phyloP scores from a whole-genome alignment of 2,113 vertebrate genomes.

The Gnathonemus longibarbis region DNA sequence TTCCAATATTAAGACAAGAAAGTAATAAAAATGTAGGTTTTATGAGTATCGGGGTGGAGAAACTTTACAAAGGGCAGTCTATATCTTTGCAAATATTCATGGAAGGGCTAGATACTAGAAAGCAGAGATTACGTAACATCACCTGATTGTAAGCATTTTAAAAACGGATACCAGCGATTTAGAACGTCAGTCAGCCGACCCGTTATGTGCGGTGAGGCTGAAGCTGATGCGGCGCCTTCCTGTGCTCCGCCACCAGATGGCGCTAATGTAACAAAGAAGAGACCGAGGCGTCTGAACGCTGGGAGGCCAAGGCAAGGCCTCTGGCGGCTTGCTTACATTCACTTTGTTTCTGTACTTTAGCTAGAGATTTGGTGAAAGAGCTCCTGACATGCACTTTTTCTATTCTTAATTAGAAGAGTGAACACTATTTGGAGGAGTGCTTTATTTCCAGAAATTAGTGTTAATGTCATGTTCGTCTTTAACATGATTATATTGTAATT shows the following conservation, averaged over 20 bases:
- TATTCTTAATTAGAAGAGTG: not conserved
- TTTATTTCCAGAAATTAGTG: not conserved
- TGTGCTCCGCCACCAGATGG: conserved; percentile 61
- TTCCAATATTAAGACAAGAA: not conserved
- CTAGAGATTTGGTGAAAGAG: not conserved
- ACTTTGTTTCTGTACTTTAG: not conserved
- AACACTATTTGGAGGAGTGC: not conserved
- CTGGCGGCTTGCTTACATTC: not conserved
- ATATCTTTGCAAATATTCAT: not conserved
- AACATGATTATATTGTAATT: not conserved
- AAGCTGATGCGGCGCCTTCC: not conserved
- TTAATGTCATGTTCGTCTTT: not conserved
- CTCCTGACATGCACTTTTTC: not conserved
- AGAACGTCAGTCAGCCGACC: not conserved
- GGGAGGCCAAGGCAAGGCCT: too few species aligned
- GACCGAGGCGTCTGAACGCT: not conserved
- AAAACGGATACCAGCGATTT: not conserved
- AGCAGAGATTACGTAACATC: not conserved
- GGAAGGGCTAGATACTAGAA: not conserved
- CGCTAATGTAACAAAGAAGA: conserved; percentile 62
- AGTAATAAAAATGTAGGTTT: not conserved
- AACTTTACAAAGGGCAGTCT: not conserved
- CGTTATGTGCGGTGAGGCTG: not conserved
- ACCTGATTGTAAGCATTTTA: not conserved
- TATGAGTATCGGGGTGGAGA: not conserved